Conservation (phyloP, 1,140 invertebrate species). For the Drosophila kurseongensis region DNA sequence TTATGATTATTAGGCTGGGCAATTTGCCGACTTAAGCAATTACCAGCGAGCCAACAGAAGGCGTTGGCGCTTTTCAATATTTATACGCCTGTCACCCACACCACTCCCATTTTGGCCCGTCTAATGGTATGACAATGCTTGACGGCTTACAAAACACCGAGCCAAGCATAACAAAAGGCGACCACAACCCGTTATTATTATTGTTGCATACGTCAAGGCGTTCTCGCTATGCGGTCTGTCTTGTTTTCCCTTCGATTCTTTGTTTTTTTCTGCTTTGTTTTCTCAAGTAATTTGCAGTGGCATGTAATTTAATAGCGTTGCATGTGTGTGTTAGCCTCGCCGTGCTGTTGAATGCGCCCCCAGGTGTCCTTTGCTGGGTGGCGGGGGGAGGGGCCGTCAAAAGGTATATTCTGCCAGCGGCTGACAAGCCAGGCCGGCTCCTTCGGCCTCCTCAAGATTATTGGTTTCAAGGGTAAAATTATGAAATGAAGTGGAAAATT, state of each 20-base stretch:
- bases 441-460: constrained; percentile 47
- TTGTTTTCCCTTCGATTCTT: constrained; percentile 27
- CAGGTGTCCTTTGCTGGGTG: constrained; percentile 19
- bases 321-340: constrained; percentile 19
- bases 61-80: constrained; percentile 65
- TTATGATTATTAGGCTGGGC: constrained; percentile 62
- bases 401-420: constrained; percentile 49
- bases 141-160: constrained; percentile 51
- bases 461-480: constrained; percentile 64
- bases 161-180: constrained; percentile 51
- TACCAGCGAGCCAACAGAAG: constrained; percentile 52
- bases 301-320: constrained; percentile 62
- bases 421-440: constrained; percentile 32
- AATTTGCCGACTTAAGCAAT: constrained; percentile 68
- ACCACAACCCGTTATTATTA: constrained; percentile 64
- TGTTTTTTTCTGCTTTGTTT: constrained; percentile 47
- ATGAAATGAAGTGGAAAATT: constrained; percentile 65
- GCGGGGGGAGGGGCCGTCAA: constrained; percentile 24
- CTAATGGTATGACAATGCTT: constrained; percentile 66
- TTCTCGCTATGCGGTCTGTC: constrained; percentile 26
- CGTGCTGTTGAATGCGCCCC: constrained; percentile 51
- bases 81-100: constrained; percentile 44
- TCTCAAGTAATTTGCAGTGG: constrained; percentile 59
- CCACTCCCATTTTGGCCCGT: background rate
- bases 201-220: constrained; percentile 62